phyloP scores from a whole-genome alignment of 1,140 invertebrate genomes.

The Coenobita brevimanus region DNA sequence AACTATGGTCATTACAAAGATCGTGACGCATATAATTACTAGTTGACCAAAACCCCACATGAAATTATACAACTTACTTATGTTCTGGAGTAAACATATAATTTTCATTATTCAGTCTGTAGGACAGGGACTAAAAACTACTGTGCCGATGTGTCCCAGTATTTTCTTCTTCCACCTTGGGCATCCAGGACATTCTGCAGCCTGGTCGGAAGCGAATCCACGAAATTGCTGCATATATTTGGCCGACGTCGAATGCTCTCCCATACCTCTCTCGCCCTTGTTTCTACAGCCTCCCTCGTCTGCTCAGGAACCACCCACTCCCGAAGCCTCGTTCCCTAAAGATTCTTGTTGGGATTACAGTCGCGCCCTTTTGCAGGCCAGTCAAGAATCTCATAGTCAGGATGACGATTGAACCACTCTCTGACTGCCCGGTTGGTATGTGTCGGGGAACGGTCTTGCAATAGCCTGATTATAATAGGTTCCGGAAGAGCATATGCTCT shows the following conservation, averaged over 20 bases:
- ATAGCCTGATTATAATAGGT: neutral
- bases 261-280: neutral
- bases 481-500: no score
- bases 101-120: no score
- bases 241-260: neutral
- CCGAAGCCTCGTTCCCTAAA: neutral
- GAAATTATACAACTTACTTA: no score
- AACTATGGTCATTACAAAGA: no score
- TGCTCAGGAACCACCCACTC: neutral
- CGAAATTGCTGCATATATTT: neutral
- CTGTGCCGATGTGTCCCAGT: no score
- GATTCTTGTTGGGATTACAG: constrained; percentile 13
- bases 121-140: no score
- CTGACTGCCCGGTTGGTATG: neutral
- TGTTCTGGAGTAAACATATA: no score
- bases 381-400: neutral
- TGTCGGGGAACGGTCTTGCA: neutral
- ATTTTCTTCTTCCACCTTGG: neutral
- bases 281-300: neutral
- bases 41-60: no score
- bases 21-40: no score
- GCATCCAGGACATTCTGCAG: neutral
- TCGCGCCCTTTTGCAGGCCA: constrained; percentile 14
- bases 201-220: neutral
- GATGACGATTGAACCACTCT: neutral